phyloP scores from a whole-genome alignment of 2,888 invertebrate genomes.

The Nephrotoma flavescens region DNA sequence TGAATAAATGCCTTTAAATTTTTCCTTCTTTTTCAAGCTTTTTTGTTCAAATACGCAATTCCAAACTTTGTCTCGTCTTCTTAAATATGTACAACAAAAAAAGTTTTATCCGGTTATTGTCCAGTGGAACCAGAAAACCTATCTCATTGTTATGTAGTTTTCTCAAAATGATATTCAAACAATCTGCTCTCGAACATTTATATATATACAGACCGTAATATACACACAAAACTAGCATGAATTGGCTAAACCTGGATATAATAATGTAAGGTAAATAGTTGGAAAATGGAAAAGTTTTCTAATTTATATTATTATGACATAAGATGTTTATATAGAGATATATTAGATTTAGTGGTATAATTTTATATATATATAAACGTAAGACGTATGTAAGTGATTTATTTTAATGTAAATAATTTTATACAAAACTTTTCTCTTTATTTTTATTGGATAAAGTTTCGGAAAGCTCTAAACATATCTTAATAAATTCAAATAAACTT shows the following conservation, averaged over 20 bases:
- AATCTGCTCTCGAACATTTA: neutral
- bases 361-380: neutral
- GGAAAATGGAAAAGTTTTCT: neutral
- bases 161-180: neutral
- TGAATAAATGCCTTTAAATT: no score
- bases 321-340: neutral
- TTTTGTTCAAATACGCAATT: no score
- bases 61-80: no score
- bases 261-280: neutral
- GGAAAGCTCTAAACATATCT: neutral
- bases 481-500: neutral
- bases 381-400: neutral
- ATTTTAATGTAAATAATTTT: neutral
- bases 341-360: neutral
- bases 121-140: neutral
- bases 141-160: neutral
- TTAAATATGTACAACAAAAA: no score
- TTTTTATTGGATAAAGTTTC: neutral
- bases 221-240: neutral
- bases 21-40: no score
- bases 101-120: no score
- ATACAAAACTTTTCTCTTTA: neutral
- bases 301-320: neutral
- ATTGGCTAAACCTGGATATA: neutral
- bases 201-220: neutral